Conservation (phyloP, 2,797 vertebrate species). For the Lycodopsis pacificus region DNA sequence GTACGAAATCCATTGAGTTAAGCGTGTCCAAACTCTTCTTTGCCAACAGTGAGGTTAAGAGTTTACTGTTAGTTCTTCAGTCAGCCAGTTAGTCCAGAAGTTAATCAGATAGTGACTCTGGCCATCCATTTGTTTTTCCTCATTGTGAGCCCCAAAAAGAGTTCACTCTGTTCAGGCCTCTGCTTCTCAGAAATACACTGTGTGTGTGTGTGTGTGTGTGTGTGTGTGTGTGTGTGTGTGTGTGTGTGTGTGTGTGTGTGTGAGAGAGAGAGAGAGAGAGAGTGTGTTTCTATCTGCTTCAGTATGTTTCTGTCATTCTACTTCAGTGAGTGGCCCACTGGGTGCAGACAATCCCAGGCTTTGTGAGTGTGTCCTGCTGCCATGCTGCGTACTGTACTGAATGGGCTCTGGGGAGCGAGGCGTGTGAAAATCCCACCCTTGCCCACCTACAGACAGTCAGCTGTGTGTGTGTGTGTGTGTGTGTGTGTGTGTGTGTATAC, state of each 20-base stretch:
- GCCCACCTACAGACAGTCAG: constrained; percentile 73
- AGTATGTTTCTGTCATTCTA: constrained; percentile 72
- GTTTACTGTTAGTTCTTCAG: background rate
- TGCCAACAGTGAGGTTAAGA: background rate
- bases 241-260: constrained; percentile 17
- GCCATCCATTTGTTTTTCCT: constrained; percentile 28
- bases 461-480: constrained; percentile 40
- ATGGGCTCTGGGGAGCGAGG: constrained; percentile 77
- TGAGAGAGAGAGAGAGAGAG: background rate
- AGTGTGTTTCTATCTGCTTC: constrained; percentile 63
- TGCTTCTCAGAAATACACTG: constrained; percentile 27
- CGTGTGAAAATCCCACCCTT: constrained; percentile 83
- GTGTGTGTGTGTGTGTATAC: background rate
- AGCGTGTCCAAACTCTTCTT: background rate
- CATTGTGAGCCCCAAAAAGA: constrained; percentile 5
- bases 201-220: constrained; percentile 23
- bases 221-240: constrained; percentile 28
- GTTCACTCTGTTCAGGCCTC: constrained; percentile 9
- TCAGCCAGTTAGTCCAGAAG: constrained; percentile 7
- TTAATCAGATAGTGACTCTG: constrained; percentile 27
- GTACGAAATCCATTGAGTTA: constrained; percentile 17
- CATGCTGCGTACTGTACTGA: constrained; percentile 84
- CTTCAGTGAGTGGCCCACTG: constrained; percentile 71
- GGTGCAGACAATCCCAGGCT: constrained; percentile 74
- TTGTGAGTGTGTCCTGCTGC: constrained; percentile 75